Conservation (phyloP, 2,113 vertebrate genomes). For the Synodontis membranacea region DNA sequence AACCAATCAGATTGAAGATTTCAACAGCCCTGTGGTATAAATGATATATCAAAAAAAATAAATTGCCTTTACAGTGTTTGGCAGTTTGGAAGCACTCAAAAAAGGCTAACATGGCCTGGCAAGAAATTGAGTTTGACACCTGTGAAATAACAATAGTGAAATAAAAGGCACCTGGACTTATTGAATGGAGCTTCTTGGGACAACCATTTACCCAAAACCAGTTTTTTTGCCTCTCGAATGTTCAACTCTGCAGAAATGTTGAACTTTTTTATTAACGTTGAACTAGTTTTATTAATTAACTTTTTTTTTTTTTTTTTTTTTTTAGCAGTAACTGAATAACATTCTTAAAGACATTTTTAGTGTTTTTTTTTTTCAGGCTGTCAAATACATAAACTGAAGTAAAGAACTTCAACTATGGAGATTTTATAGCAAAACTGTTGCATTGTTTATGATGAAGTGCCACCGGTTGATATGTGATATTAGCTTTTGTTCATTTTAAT, state of each 20-base stretch:
- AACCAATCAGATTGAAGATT: neutral
- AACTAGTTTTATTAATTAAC: too few relatives aligned
- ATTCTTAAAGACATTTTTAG: neutral
- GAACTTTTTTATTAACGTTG: too few relatives aligned
- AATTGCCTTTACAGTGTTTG: neutral
- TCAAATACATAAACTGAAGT: neutral
- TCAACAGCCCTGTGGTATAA: neutral
- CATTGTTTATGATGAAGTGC: neutral
- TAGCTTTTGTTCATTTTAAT: constrained; percentile 44
- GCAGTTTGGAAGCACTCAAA: neutral
- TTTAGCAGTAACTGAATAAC: neutral
- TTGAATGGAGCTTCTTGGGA: neutral
- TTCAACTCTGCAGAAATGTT: neutral
- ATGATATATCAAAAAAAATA: neutral
- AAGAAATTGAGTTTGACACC: neutral
- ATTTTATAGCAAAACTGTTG: neutral
- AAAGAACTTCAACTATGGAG: neutral
- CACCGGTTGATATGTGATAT: neutral
- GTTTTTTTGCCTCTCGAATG: neutral
- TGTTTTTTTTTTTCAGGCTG: neutral
- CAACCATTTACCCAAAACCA: neutral
- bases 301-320: too few relatives aligned
- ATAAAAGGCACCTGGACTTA: neutral
- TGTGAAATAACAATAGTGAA: neutral
- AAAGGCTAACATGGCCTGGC: neutral